Conservation (phyloP, 2,113 vertebrate species). For the Larimichthys crocea region DNA sequence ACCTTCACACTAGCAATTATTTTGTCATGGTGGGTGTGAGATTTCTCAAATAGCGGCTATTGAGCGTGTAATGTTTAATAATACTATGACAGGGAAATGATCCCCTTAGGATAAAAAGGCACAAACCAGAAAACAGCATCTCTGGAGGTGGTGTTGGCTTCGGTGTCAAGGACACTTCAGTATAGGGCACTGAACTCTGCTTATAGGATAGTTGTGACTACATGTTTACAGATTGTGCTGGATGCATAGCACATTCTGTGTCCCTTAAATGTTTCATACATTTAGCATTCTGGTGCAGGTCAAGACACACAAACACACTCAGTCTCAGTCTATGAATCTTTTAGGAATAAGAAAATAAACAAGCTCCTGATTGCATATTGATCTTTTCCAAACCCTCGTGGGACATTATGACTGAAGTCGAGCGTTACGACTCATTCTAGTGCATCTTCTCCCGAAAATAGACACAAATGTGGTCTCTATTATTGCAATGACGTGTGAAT, state of each 20-base stretch:
- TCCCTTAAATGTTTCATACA: no score
- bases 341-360: slow-evolving; percentile 15
- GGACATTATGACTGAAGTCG: slow-evolving; percentile 12
- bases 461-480: background rate
- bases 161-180: background rate
- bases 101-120: slow-evolving; percentile 7
- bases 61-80: slow-evolving; percentile 31
- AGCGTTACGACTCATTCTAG: background rate
- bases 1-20: slow-evolving; percentile 26
- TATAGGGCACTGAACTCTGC: background rate
- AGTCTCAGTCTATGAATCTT: background rate
- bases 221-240: no score
- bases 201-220: background rate
- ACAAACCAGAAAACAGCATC: background rate
- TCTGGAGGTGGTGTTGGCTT: background rate
- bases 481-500: slow-evolving; percentile 1
- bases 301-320: background rate
- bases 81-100: slow-evolving; percentile 19
- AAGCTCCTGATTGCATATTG: slow-evolving; percentile 56
- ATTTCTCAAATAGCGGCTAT: slow-evolving; percentile 34
- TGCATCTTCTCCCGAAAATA: background rate
- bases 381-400: slow-evolving; percentile 21
- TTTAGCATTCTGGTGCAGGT: no score
- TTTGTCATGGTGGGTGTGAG: slow-evolving; percentile 14
- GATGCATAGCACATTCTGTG: no score